Conservation (phyloP, 2,888 invertebrate genomes). For the Xestia ashworthii region DNA sequence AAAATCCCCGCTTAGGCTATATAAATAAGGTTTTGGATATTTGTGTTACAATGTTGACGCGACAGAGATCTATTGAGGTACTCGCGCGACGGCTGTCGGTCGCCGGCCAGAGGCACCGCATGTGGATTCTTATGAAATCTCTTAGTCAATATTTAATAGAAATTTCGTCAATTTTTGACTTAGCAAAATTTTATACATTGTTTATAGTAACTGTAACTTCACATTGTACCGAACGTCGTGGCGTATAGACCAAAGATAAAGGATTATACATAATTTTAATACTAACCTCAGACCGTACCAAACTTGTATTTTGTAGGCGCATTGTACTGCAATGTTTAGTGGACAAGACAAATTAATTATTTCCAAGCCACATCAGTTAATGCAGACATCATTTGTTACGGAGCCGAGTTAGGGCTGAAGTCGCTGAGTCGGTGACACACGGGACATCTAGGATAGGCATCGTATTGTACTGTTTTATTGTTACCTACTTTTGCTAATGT, state of each 20-base stretch:
- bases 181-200: constrained; percentile 90
- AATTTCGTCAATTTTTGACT: constrained; percentile 90
- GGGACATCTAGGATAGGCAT: constrained; percentile 63
- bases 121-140: constrained; percentile 90
- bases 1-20: constrained; percentile 89
- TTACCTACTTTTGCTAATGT: constrained; percentile 71
- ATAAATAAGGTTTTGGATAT: constrained; percentile 87
- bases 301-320: constrained; percentile 87
- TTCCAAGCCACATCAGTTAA: constrained; percentile 57
- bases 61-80: constrained; percentile 83
- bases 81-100: constrained; percentile 77
- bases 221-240: constrained; percentile 86
- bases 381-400: constrained; percentile 61
- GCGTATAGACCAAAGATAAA: constrained; percentile 89
- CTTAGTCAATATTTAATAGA: constrained; percentile 90
- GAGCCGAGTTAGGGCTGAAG: constrained; percentile 64
- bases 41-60: constrained; percentile 85
- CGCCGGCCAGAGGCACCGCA: constrained; percentile 82
- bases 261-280: constrained; percentile 87
- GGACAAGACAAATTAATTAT: constrained; percentile 49
- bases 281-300: constrained; percentile 90
- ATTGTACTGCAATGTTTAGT: constrained; percentile 74
- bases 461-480: constrained; percentile 67
- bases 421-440: constrained; percentile 58
- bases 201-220: constrained; percentile 87